phyloP scores from a whole-genome alignment of 1,140 invertebrate genomes.

The Drosophila parabipectinata region DNA sequence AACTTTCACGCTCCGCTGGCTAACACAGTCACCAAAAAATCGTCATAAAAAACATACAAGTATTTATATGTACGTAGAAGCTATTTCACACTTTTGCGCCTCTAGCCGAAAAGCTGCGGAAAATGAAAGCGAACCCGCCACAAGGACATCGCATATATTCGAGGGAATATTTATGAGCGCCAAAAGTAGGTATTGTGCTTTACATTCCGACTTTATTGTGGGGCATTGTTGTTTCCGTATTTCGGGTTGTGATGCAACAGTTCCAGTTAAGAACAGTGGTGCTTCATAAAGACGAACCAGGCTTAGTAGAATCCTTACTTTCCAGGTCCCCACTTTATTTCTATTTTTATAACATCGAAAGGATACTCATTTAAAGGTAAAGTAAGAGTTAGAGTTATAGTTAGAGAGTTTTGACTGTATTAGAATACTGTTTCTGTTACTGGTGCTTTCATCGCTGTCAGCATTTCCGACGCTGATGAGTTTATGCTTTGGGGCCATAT shows the following conservation, averaged over 20 bases:
- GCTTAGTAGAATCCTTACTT: not conserved
- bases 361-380: no score
- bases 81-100: constrained; percentile 78
- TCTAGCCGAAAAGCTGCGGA: constrained; percentile 54
- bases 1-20: constrained; percentile 72
- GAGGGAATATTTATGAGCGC: constrained; percentile 79
- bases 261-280: constrained; percentile 16
- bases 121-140: constrained; percentile 66
- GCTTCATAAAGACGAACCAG: not conserved
- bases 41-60: constrained; percentile 67
- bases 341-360: no score
- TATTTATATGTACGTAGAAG: not conserved
- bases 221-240: constrained; percentile 25
- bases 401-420: constrained; percentile 17
- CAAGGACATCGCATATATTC: constrained; percentile 61
- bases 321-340: not conserved
- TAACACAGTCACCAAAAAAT: constrained; percentile 56
- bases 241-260: constrained; percentile 56
- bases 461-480: constrained; percentile 78
- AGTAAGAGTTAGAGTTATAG: no score
- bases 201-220: constrained; percentile 64
- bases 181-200: constrained; percentile 79
- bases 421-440: constrained; percentile 28
- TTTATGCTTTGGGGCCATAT: constrained; percentile 76
- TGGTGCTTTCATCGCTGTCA: constrained; percentile 59